Conservation (phyloP, 2,113 vertebrate genomes). For the Pedionomus torquatus region DNA sequence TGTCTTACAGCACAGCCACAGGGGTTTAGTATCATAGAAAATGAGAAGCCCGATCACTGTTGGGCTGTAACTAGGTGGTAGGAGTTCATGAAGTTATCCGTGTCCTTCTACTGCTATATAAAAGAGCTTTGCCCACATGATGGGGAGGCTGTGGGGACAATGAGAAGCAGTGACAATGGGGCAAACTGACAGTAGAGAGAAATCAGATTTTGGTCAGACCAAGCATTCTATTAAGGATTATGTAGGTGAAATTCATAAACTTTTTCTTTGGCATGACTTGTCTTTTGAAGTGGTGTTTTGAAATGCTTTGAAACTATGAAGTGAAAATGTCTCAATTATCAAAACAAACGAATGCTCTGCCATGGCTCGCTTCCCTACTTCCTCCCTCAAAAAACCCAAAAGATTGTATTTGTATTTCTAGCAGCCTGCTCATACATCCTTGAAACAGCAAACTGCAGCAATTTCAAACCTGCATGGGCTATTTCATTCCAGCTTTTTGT, state of each 20-base stretch:
- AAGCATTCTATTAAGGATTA: background rate
- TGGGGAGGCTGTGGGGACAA: background rate
- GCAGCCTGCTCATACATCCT: background rate
- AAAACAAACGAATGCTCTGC: background rate
- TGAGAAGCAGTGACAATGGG: background rate
- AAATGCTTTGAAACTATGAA: background rate
- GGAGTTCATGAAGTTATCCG: background rate
- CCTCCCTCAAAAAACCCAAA: background rate
- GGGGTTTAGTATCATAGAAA: background rate
- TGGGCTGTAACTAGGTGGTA: background rate
- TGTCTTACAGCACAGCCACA: background rate
- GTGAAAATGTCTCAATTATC: background rate
- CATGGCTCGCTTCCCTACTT: background rate
- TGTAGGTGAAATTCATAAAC: background rate
- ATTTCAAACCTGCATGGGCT: background rate
- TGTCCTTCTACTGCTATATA: background rate
- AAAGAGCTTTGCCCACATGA: background rate
- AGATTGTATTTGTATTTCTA: background rate
- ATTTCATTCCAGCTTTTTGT: background rate
- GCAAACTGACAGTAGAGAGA: background rate
- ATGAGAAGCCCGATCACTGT: background rate
- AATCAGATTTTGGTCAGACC: background rate
- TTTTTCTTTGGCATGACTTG: background rate
- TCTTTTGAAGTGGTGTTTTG: background rate
- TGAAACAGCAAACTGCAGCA: background rate